phyloP scores from a whole-genome alignment of 2,113 vertebrate species.

The Forbesichthys papilliferus region DNA sequence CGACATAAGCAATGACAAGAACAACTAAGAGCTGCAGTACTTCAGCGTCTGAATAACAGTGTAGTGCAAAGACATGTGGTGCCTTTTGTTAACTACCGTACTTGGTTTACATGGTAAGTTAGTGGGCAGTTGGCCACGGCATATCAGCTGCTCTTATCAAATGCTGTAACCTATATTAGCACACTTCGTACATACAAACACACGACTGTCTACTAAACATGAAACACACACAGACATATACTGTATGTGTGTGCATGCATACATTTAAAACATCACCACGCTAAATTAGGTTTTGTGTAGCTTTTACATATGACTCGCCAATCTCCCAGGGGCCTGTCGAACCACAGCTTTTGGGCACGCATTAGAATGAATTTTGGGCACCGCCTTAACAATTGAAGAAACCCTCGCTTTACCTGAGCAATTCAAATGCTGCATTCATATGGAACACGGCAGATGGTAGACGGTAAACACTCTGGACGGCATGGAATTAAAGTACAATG shows the following conservation, averaged over 20 bases:
- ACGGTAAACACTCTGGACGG: too few relatives aligned
- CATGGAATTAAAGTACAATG: too few relatives aligned
- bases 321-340: conserved; percentile 20
- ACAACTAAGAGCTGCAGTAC: too few relatives aligned
- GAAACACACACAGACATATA: not conserved
- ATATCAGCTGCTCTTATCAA: too few relatives aligned
- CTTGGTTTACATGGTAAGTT: too few relatives aligned
- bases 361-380: conserved; percentile 23
- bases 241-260: not conserved
- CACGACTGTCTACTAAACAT: not conserved
- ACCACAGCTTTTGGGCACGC: conserved; percentile 24
- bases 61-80: too few relatives aligned
- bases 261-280: not conserved
- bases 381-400: conserved; percentile 5
- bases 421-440: conserved; percentile 28
- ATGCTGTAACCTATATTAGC: too few relatives aligned
- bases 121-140: too few relatives aligned
- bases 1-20: too few relatives aligned
- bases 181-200: conserved; percentile 9
- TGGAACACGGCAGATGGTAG: too few relatives aligned
- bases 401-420: conserved; percentile 43
- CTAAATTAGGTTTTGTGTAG: conserved; percentile 25
- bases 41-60: too few relatives aligned
- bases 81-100: too few relatives aligned
- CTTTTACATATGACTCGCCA: not conserved